Conservation (phyloP, 2,797 vertebrate species). For the Pogoniulus pusillus region DNA sequence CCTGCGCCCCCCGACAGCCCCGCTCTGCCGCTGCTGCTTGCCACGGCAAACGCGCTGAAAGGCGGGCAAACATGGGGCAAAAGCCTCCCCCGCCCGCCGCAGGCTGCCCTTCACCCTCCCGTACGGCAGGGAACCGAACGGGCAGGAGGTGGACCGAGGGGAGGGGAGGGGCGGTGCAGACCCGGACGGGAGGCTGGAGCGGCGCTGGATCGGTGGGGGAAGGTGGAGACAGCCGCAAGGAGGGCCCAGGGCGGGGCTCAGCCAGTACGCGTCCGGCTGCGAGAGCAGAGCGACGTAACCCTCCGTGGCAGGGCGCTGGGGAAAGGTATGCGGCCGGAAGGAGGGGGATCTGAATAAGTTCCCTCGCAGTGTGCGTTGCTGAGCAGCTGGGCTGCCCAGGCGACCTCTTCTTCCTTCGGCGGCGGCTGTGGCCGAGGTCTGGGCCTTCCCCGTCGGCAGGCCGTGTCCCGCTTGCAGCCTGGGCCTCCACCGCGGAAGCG, state of each 20-base stretch:
- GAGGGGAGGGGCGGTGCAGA: neutral
- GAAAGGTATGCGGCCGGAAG: neutral
- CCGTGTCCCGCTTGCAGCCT: accelerated
- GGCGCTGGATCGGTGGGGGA: too few relatives aligned
- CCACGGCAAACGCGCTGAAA: too few relatives aligned
- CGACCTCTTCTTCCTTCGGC: neutral
- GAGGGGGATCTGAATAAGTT: too few relatives aligned
- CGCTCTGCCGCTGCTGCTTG: too few relatives aligned
- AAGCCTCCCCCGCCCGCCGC: too few relatives aligned
- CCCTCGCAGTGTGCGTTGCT: neutral
- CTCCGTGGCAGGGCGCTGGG: neutral
- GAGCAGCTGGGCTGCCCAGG: neutral
- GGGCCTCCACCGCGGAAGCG: neutral
- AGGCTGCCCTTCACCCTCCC: too few relatives aligned
- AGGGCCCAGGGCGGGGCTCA: accelerated
- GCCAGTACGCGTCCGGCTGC: too few relatives aligned
- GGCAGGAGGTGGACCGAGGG: neutral
- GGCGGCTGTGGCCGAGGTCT: neutral
- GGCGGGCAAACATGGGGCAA: too few relatives aligned
- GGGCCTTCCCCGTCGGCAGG: neutral
- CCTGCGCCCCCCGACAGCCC: too few relatives aligned
- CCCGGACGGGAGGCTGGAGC: neutral
- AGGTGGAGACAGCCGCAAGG: neutral
- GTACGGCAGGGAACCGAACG: neutral
- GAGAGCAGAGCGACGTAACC: neutral